These are phyloP conservation scores for Arizona elegans DNA, from an alignment of 2,113 vertebrate genomes.

Conservation along the genomic window DNA sequence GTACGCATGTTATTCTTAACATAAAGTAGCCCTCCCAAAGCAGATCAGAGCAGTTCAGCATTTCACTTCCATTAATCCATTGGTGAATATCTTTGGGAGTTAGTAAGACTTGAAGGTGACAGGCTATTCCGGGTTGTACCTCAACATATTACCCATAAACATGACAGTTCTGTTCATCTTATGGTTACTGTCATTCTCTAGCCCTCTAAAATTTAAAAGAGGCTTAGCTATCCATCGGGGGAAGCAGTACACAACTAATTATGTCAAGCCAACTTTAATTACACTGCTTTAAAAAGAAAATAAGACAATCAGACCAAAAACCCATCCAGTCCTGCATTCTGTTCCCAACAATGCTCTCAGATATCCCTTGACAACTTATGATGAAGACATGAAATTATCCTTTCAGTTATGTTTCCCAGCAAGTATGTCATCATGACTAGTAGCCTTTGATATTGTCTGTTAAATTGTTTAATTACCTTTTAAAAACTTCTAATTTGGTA, in stretches of 20 bases:
- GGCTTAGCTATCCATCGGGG: neutral
- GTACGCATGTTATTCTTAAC: neutral
- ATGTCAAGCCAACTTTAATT: conserved; percentile 4
- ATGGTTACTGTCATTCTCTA: neutral
- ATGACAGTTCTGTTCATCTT: neutral
- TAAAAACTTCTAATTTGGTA: neutral
- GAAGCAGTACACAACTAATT: neutral
- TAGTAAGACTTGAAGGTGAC: neutral
- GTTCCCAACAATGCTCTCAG: neutral
- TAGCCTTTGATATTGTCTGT: neutral
- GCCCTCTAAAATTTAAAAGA: neutral
- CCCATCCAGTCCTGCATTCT: neutral
- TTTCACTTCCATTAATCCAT: neutral
- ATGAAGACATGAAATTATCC: neutral
- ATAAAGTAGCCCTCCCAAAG: neutral
- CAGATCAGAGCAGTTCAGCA: neutral
- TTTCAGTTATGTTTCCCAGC: neutral
- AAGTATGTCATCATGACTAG: neutral
- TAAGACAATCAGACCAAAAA: neutral
- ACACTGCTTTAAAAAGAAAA: conserved; percentile 26
- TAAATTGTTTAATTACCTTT: neutral
- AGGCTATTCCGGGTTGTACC: no score
- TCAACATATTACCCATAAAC: neutral
- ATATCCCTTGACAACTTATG: neutral
- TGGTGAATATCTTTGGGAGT: neutral